Evolutionary conservation across 2,888 invertebrate genomes (phyloP).

Genomic region (Tinea semifulvella): DNA sequence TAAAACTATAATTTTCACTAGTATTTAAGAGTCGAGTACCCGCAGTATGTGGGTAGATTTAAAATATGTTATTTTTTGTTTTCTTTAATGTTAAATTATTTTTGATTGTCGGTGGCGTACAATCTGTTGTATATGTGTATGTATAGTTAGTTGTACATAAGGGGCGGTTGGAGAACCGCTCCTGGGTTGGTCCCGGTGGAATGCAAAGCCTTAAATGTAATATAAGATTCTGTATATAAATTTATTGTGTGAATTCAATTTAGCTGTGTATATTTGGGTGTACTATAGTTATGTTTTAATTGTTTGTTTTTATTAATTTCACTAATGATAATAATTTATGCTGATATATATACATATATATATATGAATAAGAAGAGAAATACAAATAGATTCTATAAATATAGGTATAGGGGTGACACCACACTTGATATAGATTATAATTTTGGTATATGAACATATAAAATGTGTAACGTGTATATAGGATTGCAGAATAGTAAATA

Average conservation of each 20-base stretch:
- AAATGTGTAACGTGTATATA: constrained; percentile 58
- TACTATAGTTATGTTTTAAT: constrained; percentile 47
- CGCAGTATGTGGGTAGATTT: not conserved
- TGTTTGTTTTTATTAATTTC: constrained; percentile 45
- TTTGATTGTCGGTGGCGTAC: constrained; percentile 1
- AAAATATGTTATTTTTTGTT: not conserved
- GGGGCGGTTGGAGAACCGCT: constrained; percentile 25
- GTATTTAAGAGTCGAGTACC: not conserved
- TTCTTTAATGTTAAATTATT: constrained; percentile 24
- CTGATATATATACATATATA: constrained; percentile 39
- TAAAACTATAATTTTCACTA: constrained; percentile 13
- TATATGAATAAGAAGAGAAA: constrained; percentile 47
- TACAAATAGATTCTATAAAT: constrained; percentile 66
- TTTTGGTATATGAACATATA: constrained; percentile 58
- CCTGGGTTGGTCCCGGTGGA: constrained; percentile 34
- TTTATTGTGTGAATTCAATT: constrained; percentile 46
- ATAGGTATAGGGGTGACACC: constrained; percentile 57
- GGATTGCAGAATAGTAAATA: constrained; percentile 50
- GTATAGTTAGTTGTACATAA: constrained; percentile 46
- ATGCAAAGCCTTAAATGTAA: constrained; percentile 59
- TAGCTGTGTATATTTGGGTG: constrained; percentile 63
- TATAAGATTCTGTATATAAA: constrained; percentile 51
- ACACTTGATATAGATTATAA: constrained; percentile 58
- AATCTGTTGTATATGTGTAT: constrained; percentile 56
- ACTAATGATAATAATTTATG: constrained; percentile 66